Evolutionary conservation across 2,888 invertebrate genomes (phyloP), one percentile per base, ranked within the genome.

Genomic region (Electrophaes corylata): DNA sequence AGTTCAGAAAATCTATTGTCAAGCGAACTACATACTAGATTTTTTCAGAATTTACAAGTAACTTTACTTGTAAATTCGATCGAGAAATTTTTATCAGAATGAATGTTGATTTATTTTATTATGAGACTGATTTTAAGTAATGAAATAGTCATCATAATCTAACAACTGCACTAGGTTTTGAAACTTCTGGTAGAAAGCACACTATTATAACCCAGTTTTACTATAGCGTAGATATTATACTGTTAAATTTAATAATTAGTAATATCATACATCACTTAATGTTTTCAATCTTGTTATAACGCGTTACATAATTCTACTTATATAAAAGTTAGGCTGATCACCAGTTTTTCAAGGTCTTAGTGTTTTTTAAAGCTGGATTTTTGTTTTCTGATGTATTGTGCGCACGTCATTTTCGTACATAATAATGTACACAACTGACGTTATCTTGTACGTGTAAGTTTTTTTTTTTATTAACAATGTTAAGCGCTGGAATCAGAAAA

Each of bases 51-150:
- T 18, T 23, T 41, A 31, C 33, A 19, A 39, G 37, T 12, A 19
- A 37, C 37, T 60, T 65, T n/a, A n/a, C n/a, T n/a, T n/a, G n/a
- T n/a, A n/a, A n/a, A n/a, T n/a, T n/a, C n/a, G 50, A 40, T 58
- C 64, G 56, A 39, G 39, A 43, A 59, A 53, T 29, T 40, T n/a
- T 51, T 47, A 60, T 62, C 64, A 59, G 62, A 48, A 51, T 56
- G 49, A 57, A 52, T 52, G 60, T 51, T 63, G 61, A 64, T 62
- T 81, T 72, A 72, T 87, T 89, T 85, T 72, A 81, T 86, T 84
- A 85, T 83, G 88, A 89, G 91, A 91, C 90, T 90, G 91, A 90
- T 90, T 90, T 90, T 90, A 85, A 80, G 89, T 89, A 89, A 87
- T 83, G 74, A 73, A 78, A 78, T 79, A 74, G 78, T 83, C 79